Conservation (phyloP, 2,888 invertebrate genomes). For the Encarsia formosa region DNA sequence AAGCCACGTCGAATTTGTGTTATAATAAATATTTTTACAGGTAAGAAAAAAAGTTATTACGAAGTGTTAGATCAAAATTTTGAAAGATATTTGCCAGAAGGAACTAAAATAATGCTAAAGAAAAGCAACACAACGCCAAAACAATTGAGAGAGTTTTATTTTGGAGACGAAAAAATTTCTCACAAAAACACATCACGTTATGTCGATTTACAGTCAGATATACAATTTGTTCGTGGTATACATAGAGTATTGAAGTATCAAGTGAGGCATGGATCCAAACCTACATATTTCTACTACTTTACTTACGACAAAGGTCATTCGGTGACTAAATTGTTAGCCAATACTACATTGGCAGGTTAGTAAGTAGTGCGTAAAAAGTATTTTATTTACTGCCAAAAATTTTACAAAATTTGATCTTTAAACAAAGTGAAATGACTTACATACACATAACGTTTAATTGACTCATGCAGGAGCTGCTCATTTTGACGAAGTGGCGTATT, state of each 20-base stretch:
- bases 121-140: constrained; percentile 25
- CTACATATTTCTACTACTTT: constrained; percentile 41
- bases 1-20: neutral
- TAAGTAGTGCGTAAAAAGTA: too few species aligned
- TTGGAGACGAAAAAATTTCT: constrained; percentile 30
- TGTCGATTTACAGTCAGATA: constrained; percentile 31
- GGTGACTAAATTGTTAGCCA: constrained; percentile 24
- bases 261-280: constrained; percentile 12
- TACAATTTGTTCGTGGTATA: constrained; percentile 34
- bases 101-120: constrained; percentile 18
- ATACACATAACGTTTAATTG: too few species aligned
- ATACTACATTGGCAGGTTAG: constrained; percentile 9
- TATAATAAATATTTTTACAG: constrained; percentile 6
- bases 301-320: constrained; percentile 33
- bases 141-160: constrained; percentile 36
- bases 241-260: constrained; percentile 34
- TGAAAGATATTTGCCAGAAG: constrained; percentile 21
- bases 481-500: constrained; percentile 38
- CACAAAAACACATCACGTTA: constrained; percentile 24
- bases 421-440: neutral
- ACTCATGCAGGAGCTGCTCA: constrained; percentile 30
- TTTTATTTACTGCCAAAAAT: too few species aligned
- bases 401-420: too few species aligned
- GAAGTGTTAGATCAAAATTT: constrained; percentile 8
- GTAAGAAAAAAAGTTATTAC: neutral